phyloP scores from a whole-genome alignment of 1,140 invertebrate genomes.

The Cyclargus thomasi region DNA sequence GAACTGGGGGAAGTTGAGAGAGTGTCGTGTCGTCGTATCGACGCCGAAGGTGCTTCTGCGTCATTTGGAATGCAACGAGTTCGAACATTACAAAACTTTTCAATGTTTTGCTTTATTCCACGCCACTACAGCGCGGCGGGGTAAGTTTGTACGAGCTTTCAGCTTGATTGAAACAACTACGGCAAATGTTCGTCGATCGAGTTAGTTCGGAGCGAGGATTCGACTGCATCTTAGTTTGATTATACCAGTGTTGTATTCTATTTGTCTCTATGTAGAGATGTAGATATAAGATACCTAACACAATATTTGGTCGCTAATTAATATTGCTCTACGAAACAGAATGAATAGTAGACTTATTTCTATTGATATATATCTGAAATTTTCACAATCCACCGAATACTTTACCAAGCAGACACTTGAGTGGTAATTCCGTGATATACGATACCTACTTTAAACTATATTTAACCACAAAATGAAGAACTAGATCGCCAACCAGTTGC shows the following conservation, averaged over 20 bases:
- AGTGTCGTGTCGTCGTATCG: constrained; percentile 27
- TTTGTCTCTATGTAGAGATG: not conserved
- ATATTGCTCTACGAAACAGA: not conserved
- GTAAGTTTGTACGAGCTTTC: constrained; percentile 8
- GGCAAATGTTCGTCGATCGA: constrained; percentile 2
- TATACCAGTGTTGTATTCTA: not conserved
- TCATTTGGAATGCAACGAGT: constrained; percentile 22
- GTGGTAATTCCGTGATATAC: not conserved
- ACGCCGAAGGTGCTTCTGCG: constrained; percentile 17
- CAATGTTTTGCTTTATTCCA: constrained; percentile 19
- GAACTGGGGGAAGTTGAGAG: constrained; percentile 19
- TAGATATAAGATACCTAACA: not conserved
- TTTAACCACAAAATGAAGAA: not conserved
- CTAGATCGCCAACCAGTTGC: not conserved
- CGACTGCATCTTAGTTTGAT: not conserved
- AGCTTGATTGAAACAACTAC: constrained; percentile 2
- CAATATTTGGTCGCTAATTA: not conserved
- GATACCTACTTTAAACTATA: not conserved
- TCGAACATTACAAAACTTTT: constrained; percentile 18
- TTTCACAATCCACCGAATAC: not conserved
- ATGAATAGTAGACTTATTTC: too few species aligned
- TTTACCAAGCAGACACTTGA: not conserved
- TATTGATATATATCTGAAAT: too few species aligned
- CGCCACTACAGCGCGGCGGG: constrained; percentile 5
- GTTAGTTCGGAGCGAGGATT: not conserved